Percentiles rank a stretch among this genome's conserved stretches.
Evolutionary conservation across 2,113 vertebrate genomes (phyloP).

Genomic region (Nycticryphes semicollaris): DNA sequence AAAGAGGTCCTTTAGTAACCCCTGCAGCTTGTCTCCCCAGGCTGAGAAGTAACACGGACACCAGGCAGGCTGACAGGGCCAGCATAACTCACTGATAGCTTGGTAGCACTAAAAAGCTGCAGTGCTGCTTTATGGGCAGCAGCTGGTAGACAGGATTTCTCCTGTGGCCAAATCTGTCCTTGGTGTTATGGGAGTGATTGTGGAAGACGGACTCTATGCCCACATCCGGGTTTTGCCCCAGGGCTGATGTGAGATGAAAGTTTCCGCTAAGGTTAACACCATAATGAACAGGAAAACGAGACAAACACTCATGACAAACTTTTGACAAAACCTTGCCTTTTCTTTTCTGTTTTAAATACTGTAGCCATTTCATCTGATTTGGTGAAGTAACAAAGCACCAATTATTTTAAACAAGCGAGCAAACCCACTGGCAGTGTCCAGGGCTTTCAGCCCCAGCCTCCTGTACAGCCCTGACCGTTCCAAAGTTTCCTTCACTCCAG

Average conservation of each 20-base stretch:
- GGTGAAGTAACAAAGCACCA: background rate
- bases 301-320: background rate
- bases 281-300: background rate
- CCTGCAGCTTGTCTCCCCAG: background rate
- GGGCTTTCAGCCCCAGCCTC: background rate
- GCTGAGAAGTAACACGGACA: background rate
- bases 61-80: background rate
- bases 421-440: background rate
- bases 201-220: background rate
- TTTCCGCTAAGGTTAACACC: background rate
- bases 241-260: background rate
- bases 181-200: background rate
- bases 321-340: background rate
- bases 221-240: fast-evolving
- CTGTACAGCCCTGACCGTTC: background rate
- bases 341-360: background rate
- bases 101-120: background rate
- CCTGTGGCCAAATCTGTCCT: too few relatives aligned
- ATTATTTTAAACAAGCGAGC: background rate
- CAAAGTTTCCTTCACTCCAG: background rate
- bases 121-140: background rate
- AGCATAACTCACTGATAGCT: background rate
- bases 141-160: background rate
- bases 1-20: background rate
- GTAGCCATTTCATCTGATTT: background rate